phyloP scores from a whole-genome alignment of 1,140 invertebrate genomes.

The Manduca sexta region DNA sequence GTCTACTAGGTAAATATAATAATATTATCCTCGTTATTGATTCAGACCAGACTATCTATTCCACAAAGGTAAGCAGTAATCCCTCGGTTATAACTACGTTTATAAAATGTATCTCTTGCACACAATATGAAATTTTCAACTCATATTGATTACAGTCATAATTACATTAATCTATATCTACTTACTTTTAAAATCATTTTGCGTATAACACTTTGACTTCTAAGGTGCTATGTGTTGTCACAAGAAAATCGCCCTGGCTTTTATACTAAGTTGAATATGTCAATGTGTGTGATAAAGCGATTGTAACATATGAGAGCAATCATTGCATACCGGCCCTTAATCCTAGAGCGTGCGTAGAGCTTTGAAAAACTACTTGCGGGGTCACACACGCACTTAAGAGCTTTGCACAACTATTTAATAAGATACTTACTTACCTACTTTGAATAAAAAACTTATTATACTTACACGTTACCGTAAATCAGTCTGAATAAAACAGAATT shows the following conservation, averaged over 20 bases:
- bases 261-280: constrained; percentile 35
- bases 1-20: too few species aligned
- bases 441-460: not conserved
- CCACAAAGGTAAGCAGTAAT: too few species aligned
- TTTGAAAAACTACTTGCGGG: constrained; percentile 36
- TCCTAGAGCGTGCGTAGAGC: constrained; percentile 11
- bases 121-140: too few species aligned
- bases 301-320: constrained; percentile 20
- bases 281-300: constrained; percentile 28
- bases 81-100: too few species aligned
- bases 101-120: too few species aligned
- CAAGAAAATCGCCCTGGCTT: constrained; percentile 26
- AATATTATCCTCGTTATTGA: too few species aligned
- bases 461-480: not conserved
- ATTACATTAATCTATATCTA: too few species aligned
- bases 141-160: too few species aligned
- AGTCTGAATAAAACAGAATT: not conserved
- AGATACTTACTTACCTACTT: not conserved
- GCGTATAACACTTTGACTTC: constrained; percentile 31
- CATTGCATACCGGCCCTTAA: constrained; percentile 21
- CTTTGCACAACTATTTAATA: too few species aligned
- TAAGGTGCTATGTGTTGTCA: constrained; percentile 30
- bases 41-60: too few species aligned
- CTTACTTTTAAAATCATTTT: constrained; percentile 55
- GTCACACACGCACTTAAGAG: not conserved